phyloP scores from a whole-genome alignment of 2,113 vertebrate genomes.

The Acanthochromis polyacanthus region DNA sequence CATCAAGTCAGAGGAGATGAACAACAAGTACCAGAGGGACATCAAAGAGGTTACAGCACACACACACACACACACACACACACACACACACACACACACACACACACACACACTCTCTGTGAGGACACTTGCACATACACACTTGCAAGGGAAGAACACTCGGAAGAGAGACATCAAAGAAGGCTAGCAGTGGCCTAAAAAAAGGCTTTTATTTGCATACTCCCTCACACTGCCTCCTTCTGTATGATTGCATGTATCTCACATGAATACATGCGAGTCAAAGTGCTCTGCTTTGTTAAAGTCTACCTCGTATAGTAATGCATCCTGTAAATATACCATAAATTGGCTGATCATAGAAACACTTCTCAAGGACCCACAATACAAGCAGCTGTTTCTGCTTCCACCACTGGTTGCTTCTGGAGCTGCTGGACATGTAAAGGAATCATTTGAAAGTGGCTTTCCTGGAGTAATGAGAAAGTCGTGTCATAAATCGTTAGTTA shows the following conservation, averaged over 20 bases:
- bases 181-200: slow-evolving; percentile 30
- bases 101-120: background rate
- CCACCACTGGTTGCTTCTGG: slow-evolving; percentile 14
- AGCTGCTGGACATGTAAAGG: background rate
- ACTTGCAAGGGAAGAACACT: slow-evolving; percentile 35
- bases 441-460: background rate
- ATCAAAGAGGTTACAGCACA: slow-evolving; percentile 92
- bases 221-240: slow-evolving; percentile 5
- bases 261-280: slow-evolving; percentile 1
- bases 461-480: background rate
- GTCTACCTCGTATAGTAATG: background rate
- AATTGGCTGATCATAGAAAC: background rate
- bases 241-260: background rate
- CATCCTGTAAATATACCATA: background rate
- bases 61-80: slow-evolving; percentile 1
- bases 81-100: background rate
- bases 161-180: slow-evolving; percentile 66
- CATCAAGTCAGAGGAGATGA: slow-evolving; percentile 99
- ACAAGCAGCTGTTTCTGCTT: slow-evolving; percentile 10
- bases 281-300: background rate
- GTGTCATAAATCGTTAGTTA: slow-evolving; percentile 24
- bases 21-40: slow-evolving; percentile 97
- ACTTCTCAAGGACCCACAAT: slow-evolving; percentile 16
- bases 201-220: slow-evolving; percentile 59
- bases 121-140: background rate